Conservation (phyloP, 2,888 invertebrate species). For the Drosophila eohydei region DNA sequence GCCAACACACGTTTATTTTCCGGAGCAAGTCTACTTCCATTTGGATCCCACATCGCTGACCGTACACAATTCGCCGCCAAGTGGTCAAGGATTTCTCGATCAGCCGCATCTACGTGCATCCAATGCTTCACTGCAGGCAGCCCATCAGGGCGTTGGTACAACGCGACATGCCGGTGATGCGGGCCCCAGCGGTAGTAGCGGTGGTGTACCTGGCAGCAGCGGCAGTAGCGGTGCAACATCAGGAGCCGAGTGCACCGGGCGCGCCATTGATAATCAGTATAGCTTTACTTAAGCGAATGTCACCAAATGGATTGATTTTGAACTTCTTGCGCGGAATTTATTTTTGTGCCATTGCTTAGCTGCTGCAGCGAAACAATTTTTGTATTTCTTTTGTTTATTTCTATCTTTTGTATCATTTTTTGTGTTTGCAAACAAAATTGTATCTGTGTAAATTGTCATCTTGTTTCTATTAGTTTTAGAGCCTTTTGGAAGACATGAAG, state of each 20-base stretch:
- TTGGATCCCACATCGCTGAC: constrained; percentile 74
- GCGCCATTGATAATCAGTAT: constrained; percentile 94
- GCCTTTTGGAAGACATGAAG: constrained; percentile 69
- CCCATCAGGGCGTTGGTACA: constrained; percentile 37
- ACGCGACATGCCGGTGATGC: constrained; percentile 45
- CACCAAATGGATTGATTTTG: constrained; percentile 49
- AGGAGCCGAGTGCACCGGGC: constrained; percentile 70
- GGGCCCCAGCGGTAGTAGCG: constrained; percentile 25
- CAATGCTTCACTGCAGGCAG: constrained; percentile 75
- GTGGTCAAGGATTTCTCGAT: constrained; percentile 63
- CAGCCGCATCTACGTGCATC: constrained; percentile 77
- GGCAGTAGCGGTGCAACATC: constrained; percentile 30
- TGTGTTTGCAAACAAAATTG: constrained; percentile 29
- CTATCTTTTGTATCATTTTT: constrained; percentile 20
- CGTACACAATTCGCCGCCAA: constrained; percentile 60
- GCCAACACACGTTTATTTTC: constrained; percentile 74
- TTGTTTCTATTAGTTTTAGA: constrained; percentile 64
- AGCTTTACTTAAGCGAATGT: constrained; percentile 87
- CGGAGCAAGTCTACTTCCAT: constrained; percentile 76
- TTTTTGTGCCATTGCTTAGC: constrained; percentile 70
- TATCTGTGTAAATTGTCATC: constrained; percentile 37
- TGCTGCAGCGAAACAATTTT: constrained; percentile 46
- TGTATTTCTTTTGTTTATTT: constrained; percentile 38
- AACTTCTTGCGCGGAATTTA: constrained; percentile 63
- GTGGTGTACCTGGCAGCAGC: constrained; percentile 11